A percentile compares a stretch with the other conserved stretches of the same genome.
Evolutionary conservation across 2,797 vertebrate species (phyloP).

Genomic region (Hyperoplus lanceolatus): DNA sequence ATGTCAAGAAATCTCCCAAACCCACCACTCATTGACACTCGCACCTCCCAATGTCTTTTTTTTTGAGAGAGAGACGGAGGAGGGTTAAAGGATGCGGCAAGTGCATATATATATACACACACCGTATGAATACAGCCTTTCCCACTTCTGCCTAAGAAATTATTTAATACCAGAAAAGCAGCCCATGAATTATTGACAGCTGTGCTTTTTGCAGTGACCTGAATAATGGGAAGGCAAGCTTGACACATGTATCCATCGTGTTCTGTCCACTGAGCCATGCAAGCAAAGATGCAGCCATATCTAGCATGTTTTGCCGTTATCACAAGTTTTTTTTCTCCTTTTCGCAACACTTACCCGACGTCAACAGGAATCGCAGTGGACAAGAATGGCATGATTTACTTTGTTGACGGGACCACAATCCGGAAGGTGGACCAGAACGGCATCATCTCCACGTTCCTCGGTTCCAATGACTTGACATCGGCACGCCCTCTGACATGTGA

Average conservation of each 20-base stretch:
- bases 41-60: conserved; percentile 57
- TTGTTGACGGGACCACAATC: conserved; percentile 98
- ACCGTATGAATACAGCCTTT: conserved; percentile 83
- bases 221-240: conserved; percentile 88
- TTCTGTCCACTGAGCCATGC: conserved; percentile 81
- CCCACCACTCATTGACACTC: conserved; percentile 62
- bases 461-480: conserved; percentile 97
- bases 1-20: conserved; percentile 57
- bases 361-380: conserved; percentile 93
- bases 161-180: conserved; percentile 86
- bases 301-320: conserved; percentile 63
- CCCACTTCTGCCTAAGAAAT: conserved; percentile 86
- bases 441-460: conserved; percentile 96
- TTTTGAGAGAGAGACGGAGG: conserved; percentile 42
- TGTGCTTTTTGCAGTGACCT: conserved; percentile 89
- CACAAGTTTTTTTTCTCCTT: conserved; percentile 33
- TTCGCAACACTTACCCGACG: conserved; percentile 14
- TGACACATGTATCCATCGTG: conserved; percentile 86
- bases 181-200: conserved; percentile 85
- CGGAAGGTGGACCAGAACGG: conserved; percentile 97
- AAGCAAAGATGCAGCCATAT: conserved; percentile 69
- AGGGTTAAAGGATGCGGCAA: conserved; percentile 58
- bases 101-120: conserved; percentile 71
- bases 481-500: conserved; percentile 96
- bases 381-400: conserved; percentile 97